Percentiles rank a stretch among this genome's conserved stretches.
phyloP scores from a whole-genome alignment of 2,888 invertebrate species.

The Aleiodes testaceus region DNA sequence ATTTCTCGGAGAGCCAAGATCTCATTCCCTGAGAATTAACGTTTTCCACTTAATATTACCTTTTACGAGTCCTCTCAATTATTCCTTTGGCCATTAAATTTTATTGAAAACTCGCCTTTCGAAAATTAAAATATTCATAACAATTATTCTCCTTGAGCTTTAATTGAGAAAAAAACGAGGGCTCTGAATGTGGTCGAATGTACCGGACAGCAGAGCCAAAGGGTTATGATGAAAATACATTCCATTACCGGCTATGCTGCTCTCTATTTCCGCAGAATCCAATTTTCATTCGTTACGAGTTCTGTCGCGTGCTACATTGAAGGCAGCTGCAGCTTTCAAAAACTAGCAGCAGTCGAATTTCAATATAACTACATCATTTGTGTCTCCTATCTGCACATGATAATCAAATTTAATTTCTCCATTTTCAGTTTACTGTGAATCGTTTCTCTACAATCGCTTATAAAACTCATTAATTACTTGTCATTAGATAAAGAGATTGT shows the following conservation, averaged over 20 bases:
- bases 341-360: slow-evolving; percentile 11
- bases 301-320: slow-evolving; percentile 10
- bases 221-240: slow-evolving; percentile 48
- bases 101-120: slow-evolving; percentile 15
- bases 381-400: neutral
- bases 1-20: slow-evolving; percentile 44
- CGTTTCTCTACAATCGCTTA: neutral
- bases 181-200: slow-evolving; percentile 48
- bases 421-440: neutral
- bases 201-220: slow-evolving; percentile 33
- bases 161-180: slow-evolving; percentile 31
- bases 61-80: slow-evolving; percentile 7
- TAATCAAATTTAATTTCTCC: slow-evolving; percentile 25
- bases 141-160: slow-evolving; percentile 56
- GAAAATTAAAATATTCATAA: slow-evolving; percentile 40
- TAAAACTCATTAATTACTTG: slow-evolving; percentile 15
- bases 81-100: neutral
- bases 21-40: slow-evolving; percentile 18
- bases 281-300: slow-evolving; percentile 54
- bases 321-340: slow-evolving; percentile 36
- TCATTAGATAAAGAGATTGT: no score
- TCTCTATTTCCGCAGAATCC: slow-evolving; percentile 49
- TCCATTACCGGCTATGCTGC: slow-evolving; percentile 49
- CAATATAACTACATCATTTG: slow-evolving; percentile 2
- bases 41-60: neutral